Evolutionary conservation across 2,888 invertebrate genomes (phyloP).

Genomic region (Schizotus pectinicornis): DNA sequence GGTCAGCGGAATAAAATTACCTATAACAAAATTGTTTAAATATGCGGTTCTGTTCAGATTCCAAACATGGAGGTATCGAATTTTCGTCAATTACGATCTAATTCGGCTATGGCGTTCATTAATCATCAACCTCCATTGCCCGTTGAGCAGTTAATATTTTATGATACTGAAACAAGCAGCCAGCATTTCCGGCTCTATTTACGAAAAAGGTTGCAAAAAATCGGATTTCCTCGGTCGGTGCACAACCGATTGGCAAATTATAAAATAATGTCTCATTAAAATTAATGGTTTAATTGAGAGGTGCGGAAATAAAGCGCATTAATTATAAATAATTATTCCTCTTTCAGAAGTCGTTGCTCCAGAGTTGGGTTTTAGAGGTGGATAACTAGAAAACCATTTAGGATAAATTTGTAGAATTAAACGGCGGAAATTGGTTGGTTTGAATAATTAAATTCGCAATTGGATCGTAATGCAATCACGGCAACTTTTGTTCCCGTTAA

Average conservation of each 20-base stretch:
- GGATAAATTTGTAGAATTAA: constrained; percentile 38
- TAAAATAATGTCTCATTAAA: constrained; percentile 20
- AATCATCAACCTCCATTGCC: too few relatives aligned
- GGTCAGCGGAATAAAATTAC: too few relatives aligned
- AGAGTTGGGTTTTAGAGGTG: not conserved
- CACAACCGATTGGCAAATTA: constrained; percentile 9
- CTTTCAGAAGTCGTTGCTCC: constrained; percentile 8
- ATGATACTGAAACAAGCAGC: not conserved
- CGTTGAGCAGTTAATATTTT: constrained; percentile 2
- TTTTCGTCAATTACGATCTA: too few relatives aligned
- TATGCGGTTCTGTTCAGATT: too few relatives aligned
- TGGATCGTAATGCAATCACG: constrained; percentile 20
- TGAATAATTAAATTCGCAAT: constrained; percentile 35
- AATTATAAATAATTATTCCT: constrained; percentile 27
- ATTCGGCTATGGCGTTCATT: too few relatives aligned
- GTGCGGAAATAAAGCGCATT: constrained; percentile 13
- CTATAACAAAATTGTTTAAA: too few relatives aligned
- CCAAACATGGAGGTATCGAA: too few relatives aligned
- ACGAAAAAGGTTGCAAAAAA: not conserved
- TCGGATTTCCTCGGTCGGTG: constrained; percentile 12
- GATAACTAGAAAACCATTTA: constrained; percentile 26
- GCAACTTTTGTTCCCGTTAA: constrained; percentile 21
- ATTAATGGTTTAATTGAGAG: constrained; percentile 24
- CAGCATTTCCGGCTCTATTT: not conserved
- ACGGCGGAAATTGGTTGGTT: constrained; percentile 39